phyloP scores from a whole-genome alignment of 2,113 vertebrate species.

The Laticauda laticaudata region DNA sequence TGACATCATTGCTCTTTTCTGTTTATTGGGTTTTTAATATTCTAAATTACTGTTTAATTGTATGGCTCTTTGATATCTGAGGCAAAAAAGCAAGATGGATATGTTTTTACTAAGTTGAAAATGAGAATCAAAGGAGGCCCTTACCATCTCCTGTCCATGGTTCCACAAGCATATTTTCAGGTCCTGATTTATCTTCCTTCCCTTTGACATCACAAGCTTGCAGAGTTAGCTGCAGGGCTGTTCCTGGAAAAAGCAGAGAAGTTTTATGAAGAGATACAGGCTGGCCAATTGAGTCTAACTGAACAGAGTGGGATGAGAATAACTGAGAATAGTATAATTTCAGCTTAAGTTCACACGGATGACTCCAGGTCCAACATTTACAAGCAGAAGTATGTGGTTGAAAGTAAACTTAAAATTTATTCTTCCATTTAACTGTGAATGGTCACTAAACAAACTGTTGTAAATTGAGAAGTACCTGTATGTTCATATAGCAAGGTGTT shows the following conservation, averaged over 20 bases:
- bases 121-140: slow-evolving; percentile 27
- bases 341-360: neutral
- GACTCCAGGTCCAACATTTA: neutral
- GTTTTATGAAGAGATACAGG: neutral
- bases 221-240: slow-evolving; percentile 84
- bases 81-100: neutral
- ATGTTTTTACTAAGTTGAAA: neutral
- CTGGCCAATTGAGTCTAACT: neutral
- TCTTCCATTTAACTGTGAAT: neutral
- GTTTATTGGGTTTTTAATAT: neutral
- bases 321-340: neutral
- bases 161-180: slow-evolving; percentile 90
- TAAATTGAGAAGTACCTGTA: neutral
- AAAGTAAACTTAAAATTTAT: neutral
- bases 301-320: neutral
- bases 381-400: neutral
- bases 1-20: neutral
- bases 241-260: slow-evolving; percentile 72
- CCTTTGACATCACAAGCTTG: slow-evolving; percentile 97
- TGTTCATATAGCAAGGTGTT: neutral
- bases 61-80: neutral
- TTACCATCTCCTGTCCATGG: slow-evolving; percentile 90
- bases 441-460: neutral
- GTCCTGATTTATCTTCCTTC: slow-evolving; percentile 95
- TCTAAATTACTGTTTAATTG: neutral